These are phyloP conservation scores for Siniperca knerii DNA, from an alignment of 2,113 vertebrate genomes.

Conservation along the genomic window DNA sequence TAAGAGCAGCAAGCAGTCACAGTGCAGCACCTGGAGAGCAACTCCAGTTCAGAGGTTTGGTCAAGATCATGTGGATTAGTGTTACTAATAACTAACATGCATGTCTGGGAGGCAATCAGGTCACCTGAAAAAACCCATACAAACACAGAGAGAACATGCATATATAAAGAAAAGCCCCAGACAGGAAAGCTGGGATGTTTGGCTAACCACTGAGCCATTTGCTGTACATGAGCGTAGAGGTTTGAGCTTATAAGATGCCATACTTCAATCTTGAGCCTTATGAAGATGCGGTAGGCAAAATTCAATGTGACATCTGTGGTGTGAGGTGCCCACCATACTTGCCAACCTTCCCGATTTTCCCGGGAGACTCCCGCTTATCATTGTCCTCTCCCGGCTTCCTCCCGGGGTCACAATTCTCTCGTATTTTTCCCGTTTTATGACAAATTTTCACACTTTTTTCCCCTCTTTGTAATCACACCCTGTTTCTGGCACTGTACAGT, in stretches of 20 bases:
- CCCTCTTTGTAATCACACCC: too few species aligned
- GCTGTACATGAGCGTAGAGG: neutral
- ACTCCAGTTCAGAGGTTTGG: neutral
- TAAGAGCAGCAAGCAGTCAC: neutral
- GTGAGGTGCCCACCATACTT: too few species aligned
- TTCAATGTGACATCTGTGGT: neutral
- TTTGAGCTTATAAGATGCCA: neutral
- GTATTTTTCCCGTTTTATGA: too few species aligned
- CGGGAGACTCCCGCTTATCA: too few species aligned
- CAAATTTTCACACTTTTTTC: too few species aligned
- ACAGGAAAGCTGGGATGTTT: neutral
- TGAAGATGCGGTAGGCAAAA: neutral
- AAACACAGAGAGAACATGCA: neutral
- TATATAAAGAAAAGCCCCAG: neutral
- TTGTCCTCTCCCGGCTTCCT: too few species aligned
- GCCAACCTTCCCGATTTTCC: too few species aligned
- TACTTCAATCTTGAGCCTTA: neutral
- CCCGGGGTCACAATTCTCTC: too few species aligned
- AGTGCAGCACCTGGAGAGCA: neutral
- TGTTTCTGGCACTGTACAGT: too few species aligned
- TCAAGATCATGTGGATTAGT: neutral
- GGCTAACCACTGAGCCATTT: neutral
- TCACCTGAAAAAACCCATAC: accelerated
- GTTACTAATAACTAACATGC: neutral
- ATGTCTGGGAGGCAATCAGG: neutral